phyloP scores from a whole-genome alignment of 2,113 vertebrate species.

The Struthidea cinerea region DNA sequence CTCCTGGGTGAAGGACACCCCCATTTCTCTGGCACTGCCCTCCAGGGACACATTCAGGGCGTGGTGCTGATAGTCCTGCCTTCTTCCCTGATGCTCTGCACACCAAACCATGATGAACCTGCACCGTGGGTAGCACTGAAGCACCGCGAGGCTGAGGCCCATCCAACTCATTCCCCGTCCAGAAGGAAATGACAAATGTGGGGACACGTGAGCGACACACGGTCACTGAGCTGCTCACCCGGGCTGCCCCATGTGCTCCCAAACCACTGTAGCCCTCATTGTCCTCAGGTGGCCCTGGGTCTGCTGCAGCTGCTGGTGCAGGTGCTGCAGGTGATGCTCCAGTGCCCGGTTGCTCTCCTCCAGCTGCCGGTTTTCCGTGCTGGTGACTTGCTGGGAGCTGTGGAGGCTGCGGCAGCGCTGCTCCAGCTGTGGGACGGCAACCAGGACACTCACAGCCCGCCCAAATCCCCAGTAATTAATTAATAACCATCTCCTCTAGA shows the following conservation, averaged over 20 bases:
- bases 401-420: conserved; percentile 44
- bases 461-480: accelerated
- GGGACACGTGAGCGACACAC: accelerated
- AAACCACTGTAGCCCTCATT: not conserved
- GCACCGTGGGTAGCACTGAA: not conserved
- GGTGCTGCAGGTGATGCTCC: conserved; percentile 54
- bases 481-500: not conserved
- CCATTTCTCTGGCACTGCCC: not conserved
- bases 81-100: not conserved
- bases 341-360: conserved; percentile 49
- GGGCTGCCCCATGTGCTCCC: not conserved
- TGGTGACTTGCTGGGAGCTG: conserved; percentile 13
- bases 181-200: accelerated
- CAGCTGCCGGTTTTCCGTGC: conserved; percentile 54
- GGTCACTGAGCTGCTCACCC: conserved; percentile 16
- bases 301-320: conserved; percentile 65
- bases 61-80: accelerated
- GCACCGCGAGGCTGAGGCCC: accelerated
- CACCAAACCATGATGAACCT: accelerated
- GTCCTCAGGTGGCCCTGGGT: conserved; percentile 27
- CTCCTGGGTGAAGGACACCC: not conserved
- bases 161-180: not conserved
- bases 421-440: conserved; percentile 60
- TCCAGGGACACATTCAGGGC: not conserved
- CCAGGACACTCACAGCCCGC: not conserved